Evolutionary conservation across 2,113 vertebrate species (phyloP).

Genomic region (Scytalopus superciliaris): DNA sequence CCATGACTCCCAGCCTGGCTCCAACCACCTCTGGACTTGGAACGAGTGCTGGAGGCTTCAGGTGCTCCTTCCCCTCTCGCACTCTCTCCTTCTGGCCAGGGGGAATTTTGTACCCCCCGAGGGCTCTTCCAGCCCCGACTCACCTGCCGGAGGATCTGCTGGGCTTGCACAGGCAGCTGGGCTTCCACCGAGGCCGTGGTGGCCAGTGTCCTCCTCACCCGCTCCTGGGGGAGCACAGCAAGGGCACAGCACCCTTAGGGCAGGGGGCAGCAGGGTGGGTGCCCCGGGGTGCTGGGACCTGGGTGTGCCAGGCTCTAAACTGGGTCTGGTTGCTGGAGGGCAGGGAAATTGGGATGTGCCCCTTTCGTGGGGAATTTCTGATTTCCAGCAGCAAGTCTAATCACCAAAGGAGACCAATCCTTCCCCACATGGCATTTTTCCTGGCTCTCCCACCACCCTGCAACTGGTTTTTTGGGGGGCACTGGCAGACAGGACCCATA

Average conservation of each 20-base stretch:
- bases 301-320: accelerated
- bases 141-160: conserved; percentile 70
- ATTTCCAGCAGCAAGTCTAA: neutral
- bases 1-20: accelerated
- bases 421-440: neutral
- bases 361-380: neutral
- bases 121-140: neutral
- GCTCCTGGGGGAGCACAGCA: neutral
- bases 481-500: neutral
- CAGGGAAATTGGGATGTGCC: neutral
- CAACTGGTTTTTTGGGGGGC: neutral
- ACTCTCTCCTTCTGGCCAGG: neutral
- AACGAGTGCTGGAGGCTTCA: neutral
- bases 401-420: accelerated
- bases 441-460: neutral
- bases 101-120: accelerated
- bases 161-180: conserved; percentile 45
- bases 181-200: conserved; percentile 3
- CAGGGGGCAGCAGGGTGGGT: neutral
- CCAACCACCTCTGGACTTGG: neutral
- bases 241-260: neutral
- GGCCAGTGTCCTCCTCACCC: neutral
- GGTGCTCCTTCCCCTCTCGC: neutral
- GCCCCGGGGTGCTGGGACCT: accelerated
- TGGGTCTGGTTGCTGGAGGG: accelerated